Evolutionary conservation across 2,797 vertebrate genomes (phyloP).

Genomic region (Vireo griseus): DNA sequence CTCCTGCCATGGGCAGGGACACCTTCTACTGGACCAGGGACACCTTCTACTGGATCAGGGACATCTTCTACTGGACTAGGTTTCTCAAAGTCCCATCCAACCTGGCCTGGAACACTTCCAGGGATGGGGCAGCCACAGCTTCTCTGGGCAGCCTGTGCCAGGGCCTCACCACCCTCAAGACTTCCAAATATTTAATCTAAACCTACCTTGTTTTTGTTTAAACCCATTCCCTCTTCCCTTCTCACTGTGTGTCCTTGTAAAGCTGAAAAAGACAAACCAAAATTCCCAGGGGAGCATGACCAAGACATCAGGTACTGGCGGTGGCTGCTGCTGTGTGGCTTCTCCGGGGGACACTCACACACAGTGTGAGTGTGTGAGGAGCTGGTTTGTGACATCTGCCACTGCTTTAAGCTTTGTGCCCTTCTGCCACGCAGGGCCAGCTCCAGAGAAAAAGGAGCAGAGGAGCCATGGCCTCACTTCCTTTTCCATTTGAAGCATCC

Average conservation of each 20-base stretch:
- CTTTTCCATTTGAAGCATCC: neutral
- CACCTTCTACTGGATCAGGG: too few species aligned
- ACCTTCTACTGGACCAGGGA: too few species aligned
- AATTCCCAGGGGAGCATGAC: neutral
- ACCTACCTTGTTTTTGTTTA: accelerated
- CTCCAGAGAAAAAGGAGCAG: neutral
- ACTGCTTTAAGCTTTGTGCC: neutral
- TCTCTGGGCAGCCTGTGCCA: neutral
- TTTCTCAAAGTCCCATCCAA: neutral
- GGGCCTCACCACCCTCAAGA: neutral
- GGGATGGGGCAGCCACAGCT: accelerated
- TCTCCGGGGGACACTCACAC: too few species aligned
- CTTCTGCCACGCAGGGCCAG: neutral
- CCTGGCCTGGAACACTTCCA: neutral
- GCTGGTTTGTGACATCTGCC: neutral
- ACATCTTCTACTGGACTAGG: too few species aligned
- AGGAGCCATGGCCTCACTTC: accelerated
- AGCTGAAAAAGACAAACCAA: neutral
- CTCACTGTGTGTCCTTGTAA: too few species aligned
- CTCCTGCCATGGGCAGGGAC: accelerated
- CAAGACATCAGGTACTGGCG: accelerated
- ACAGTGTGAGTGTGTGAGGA: too few species aligned
- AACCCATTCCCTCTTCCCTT: neutral
- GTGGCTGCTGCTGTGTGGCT: accelerated
- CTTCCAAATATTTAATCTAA: neutral